A percentile compares a stretch with the other conserved stretches of the same genome.
Conservation (phyloP, 2,113 vertebrate genomes). For the Plecotus auritus region DNA sequence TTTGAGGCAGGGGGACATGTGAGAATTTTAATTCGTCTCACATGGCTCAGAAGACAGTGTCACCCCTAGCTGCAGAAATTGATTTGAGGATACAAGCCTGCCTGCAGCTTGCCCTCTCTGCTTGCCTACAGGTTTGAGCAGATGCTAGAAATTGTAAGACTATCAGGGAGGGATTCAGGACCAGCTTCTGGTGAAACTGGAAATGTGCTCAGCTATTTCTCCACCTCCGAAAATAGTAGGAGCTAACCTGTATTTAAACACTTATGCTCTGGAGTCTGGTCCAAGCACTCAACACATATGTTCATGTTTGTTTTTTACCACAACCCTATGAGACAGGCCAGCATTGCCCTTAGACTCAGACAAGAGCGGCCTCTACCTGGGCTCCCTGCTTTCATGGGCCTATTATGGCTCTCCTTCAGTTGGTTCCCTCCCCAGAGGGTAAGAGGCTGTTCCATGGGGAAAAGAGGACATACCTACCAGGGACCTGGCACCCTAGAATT, state of each 20-base stretch:
- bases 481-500: not conserved
- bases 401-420: not conserved
- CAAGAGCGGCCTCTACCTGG: too few relatives aligned
- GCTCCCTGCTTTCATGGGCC: accelerated
- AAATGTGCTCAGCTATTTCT: not conserved
- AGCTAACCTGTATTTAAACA: not conserved
- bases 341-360: not conserved
- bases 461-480: not conserved
- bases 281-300: not conserved
- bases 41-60: not conserved
- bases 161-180: not conserved
- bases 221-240: not conserved
- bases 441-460: not conserved
- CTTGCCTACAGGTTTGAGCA: conserved; percentile 33
- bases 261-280: not conserved
- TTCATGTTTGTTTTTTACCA: not conserved
- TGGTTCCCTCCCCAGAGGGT: not conserved
- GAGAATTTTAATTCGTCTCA: conserved; percentile 51
- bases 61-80: not conserved
- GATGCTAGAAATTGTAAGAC: not conserved
- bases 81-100: conserved; percentile 27
- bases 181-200: not conserved
- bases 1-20: not conserved
- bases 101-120: not conserved
- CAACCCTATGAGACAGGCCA: not conserved